Percentiles rank a stretch among this genome's conserved stretches.
phyloP scores from a whole-genome alignment of 2,888 invertebrate species.

The Silvanus unidentatus region DNA sequence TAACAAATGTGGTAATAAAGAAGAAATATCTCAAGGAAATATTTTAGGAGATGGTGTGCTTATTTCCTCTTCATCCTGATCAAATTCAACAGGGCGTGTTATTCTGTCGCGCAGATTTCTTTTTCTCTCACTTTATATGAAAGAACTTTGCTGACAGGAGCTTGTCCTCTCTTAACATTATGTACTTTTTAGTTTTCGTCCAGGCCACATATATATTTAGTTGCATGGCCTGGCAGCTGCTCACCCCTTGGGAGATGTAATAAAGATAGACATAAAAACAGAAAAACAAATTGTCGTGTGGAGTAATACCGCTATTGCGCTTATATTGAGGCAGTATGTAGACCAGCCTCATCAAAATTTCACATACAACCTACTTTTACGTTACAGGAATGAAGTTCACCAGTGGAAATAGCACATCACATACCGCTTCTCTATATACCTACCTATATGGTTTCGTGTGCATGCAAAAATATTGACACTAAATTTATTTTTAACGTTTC shows the following conservation, averaged over 20 bases:
- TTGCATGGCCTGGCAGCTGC: constrained; percentile 19
- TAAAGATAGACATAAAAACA: constrained; percentile 35
- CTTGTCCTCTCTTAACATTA: constrained; percentile 12
- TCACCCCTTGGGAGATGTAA: constrained; percentile 26
- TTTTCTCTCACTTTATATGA: constrained; percentile 11
- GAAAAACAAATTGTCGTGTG: constrained; percentile 32
- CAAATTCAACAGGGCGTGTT: constrained; percentile 16
- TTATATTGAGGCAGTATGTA: constrained; percentile 15
- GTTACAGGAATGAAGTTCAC: neutral
- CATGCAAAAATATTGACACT: too few relatives aligned
- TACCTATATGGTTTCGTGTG: too few relatives aligned
- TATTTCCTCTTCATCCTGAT: constrained; percentile 7
- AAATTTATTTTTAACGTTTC: too few relatives aligned
- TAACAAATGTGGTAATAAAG: too few relatives aligned
- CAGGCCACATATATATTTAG: constrained; percentile 7
- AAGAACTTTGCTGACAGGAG: constrained; percentile 4
- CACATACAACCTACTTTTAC: constrained; percentile 10
- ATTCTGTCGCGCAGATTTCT: constrained; percentile 17
- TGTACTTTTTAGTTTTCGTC: constrained; percentile 11
- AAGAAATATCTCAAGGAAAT: too few relatives aligned
- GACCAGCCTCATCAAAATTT: constrained; percentile 29
- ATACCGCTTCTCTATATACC: too few relatives aligned
- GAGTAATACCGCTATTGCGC: constrained; percentile 3
- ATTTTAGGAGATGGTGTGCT: too few relatives aligned
- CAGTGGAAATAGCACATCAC: too few relatives aligned